These are phyloP conservation scores for Cephus spinipes DNA, from an alignment of 2,888 invertebrate species.

Conservation along the genomic window DNA sequence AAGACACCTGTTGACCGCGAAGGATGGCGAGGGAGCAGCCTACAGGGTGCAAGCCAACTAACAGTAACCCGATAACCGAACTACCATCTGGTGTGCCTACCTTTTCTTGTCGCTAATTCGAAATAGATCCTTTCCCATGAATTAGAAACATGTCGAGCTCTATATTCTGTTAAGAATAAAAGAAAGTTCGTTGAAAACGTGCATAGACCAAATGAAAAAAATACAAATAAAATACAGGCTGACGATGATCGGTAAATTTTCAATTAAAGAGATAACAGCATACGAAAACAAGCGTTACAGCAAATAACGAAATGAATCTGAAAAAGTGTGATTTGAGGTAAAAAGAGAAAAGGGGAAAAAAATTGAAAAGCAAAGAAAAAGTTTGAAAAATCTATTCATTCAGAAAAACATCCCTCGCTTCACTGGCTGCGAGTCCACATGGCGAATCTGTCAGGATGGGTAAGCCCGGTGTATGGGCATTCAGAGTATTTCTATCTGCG, in stretches of 20 bases:
- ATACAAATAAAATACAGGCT: neutral
- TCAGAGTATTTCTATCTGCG: neutral
- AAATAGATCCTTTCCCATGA: neutral
- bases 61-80: constrained; percentile 52
- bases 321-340: neutral
- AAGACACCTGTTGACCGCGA: constrained; percentile 60
- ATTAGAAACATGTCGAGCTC: neutral
- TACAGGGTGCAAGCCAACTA: constrained; percentile 30
- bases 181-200: neutral
- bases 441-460: neutral
- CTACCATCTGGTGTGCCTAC: constrained; percentile 47
- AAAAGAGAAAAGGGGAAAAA: neutral
- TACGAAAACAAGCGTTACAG: neutral
- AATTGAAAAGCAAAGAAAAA: neutral
- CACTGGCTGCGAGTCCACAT: neutral
- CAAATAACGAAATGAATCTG: neutral
- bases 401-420: neutral
- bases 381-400: neutral
- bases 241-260: neutral
- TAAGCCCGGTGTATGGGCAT: neutral
- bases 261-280: neutral
- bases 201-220: neutral
- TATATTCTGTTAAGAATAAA: neutral
- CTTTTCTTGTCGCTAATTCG: constrained; percentile 11
- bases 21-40: constrained; percentile 24